These are phyloP conservation scores for Caenorhabditis remanei DNA, from an alignment of 1,140 invertebrate genomes.

Conservation along the genomic window DNA sequence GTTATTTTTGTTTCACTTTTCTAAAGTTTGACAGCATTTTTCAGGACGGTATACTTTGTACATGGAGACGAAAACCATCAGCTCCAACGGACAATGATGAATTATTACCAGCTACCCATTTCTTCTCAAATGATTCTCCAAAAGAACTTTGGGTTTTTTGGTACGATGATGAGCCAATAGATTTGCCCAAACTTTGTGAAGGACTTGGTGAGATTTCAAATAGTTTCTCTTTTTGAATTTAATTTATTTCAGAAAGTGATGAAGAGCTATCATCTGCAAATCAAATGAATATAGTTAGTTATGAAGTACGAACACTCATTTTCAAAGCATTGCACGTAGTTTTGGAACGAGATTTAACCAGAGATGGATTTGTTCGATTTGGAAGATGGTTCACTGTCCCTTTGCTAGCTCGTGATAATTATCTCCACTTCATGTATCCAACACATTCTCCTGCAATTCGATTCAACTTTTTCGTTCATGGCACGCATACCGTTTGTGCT, in stretches of 20 bases:
- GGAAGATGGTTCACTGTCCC: slow-evolving; percentile 67
- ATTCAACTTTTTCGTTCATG: slow-evolving; percentile 66
- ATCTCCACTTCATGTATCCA: slow-evolving; percentile 41
- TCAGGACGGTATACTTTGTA: slow-evolving; percentile 62
- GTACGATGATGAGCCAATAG: slow-evolving; percentile 61
- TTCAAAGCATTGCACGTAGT: slow-evolving; percentile 65
- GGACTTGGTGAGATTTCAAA: slow-evolving; percentile 34
- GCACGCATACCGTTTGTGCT: slow-evolving; percentile 61
- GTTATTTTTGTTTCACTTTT: background rate
- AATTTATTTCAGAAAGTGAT: slow-evolving; percentile 16
- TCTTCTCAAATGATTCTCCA: slow-evolving; percentile 47
- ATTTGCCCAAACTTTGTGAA: background rate
- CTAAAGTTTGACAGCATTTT: background rate
- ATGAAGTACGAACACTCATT: slow-evolving; percentile 52
- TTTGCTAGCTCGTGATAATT: slow-evolving; percentile 29
- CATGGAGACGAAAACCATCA: slow-evolving; percentile 63
- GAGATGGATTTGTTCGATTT: slow-evolving; percentile 61
- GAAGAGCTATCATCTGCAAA: slow-evolving; percentile 53
- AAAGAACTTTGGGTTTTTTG: slow-evolving; percentile 68
- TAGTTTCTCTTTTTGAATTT: background rate
- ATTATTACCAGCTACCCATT: background rate
- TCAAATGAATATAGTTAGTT: slow-evolving; percentile 46
- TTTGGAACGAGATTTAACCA: slow-evolving; percentile 57
- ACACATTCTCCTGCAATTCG: slow-evolving; percentile 46
- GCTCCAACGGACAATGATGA: slow-evolving; percentile 11